Evolutionary conservation across 1,140 invertebrate genomes (phyloP), one percentile per base, ranked within the genome.

Genomic region (Diabrotica undecimpunctata): DNA sequence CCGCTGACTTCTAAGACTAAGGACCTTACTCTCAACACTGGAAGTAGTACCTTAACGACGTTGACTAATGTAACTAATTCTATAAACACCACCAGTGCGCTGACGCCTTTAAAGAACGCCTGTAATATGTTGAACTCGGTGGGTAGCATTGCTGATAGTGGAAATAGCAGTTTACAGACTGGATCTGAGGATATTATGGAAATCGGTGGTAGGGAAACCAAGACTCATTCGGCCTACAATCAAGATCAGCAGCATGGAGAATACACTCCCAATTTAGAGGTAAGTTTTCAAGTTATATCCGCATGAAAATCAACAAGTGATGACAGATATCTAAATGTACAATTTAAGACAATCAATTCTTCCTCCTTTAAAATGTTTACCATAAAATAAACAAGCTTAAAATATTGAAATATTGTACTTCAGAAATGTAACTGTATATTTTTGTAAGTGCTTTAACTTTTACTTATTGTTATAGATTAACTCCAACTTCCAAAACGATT

Each of bases 1-100:
- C 69, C 69, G n/a, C 35, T 70, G 25, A 60, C 36, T 13, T 54
- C 11, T 14, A 68, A 68, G 39, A 11, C 13, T 10, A 51, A 57
- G 13, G 54, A 59, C 4, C 36, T 36, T 35, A 10, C 11, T 5
- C 12, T 38, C 7, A 58, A 13, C 36, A 61, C 4, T 52, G 53
- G 46, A 37, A 41, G 38, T 41, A 54, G 11, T 41, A 54, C n/a
- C n/a, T 62, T 62, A 37, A 62, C 52, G 11, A 10, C 51, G 2
- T 10, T 62, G 39, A 62, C 54, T 38, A 53, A 62, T 12, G 25
- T 14, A 7, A 60, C 8, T 50, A 50, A 36, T 60, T 54, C 61
- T 2, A 39, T 11, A n/a, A 46, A 46, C n/a, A 53, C 37, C n/a
- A 63, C 12, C 7, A 63, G 53, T 7, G 61, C 53, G n/a, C 53